Base-by-base conservation (phyloP, 1,140 invertebrate genomes). In the Stegodyphus mimosarum region DNA sequence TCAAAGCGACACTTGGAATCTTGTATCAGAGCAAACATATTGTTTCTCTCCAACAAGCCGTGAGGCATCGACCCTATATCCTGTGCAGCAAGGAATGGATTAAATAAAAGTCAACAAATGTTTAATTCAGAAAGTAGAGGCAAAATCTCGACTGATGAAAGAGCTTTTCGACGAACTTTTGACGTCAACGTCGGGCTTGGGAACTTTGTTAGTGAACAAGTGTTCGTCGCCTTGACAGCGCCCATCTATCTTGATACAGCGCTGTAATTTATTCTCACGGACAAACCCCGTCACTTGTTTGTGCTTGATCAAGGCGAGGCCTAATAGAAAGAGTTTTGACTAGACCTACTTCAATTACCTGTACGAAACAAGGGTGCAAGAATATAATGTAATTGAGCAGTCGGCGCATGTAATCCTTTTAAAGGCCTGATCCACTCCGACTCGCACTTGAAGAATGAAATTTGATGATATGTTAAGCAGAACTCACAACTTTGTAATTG, bases 401-500 rank as follows among this genome's bases (percentile, higher is more conserved):
- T 50, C 73, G 81, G 72, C 72, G 55, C 60, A 49, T 18, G 9
- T 74, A 84, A 74, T 74, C 81, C 71, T 84, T 84, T 84, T 74
- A 84, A 84, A 60, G 17, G 80, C 55, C 55, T 15, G 55, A 60
- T 11, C 55, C 11, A 48, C 15, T 33, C 53, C 70, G 70, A 67
- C 51, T 64, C 64, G 66, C 55, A 13, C 72, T 63, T 75, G 72
- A 84, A 84, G 81, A 84, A 84, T 75, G 71, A 83, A 84, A 84
- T 84, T 84, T 75, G 81, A 84, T 84, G 73, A 84, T 83, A 83
- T 73, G 80, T 74, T 83, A 83, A 83, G 71, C 55, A 83, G 80
- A 83, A 83, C 71, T 75, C 81, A 84, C 72, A 84, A 84, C 81
- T 84, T 84, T 64, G 72, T 84, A 84, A 84, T 84, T 84, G 81